These are phyloP conservation scores for Drosophila paucipuncta DNA, from an alignment of 2,888 invertebrate species.

Conservation along the genomic window DNA sequence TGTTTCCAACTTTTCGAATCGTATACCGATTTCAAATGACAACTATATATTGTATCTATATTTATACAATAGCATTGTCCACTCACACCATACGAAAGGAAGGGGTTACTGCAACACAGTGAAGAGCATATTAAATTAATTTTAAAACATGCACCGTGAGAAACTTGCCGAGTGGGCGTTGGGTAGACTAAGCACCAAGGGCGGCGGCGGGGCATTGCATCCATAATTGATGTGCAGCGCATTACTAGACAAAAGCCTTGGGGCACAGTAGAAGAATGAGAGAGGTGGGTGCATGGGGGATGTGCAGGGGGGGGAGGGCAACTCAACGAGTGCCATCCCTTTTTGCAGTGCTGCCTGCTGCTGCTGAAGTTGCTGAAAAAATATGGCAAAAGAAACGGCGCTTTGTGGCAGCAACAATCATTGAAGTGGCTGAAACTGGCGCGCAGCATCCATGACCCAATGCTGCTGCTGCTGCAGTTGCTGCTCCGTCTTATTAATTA, in stretches of 20 bases:
- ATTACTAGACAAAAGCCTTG: slow-evolving; percentile 67
- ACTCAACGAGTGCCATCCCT: slow-evolving; percentile 39
- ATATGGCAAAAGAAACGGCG: slow-evolving; percentile 47
- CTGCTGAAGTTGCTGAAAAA: slow-evolving; percentile 34
- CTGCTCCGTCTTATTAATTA: slow-evolving; percentile 84
- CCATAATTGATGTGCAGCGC: slow-evolving; percentile 71
- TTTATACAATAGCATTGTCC: slow-evolving; percentile 13
- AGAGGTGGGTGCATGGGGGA: background rate
- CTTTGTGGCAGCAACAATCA: slow-evolving; percentile 36
- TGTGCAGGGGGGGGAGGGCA: background rate
- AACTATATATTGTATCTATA: background rate
- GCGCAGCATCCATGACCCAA: slow-evolving; percentile 31
- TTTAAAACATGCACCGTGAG: slow-evolving; percentile 71
- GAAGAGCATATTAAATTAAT: slow-evolving; percentile 72
- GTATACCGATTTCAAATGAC: background rate
- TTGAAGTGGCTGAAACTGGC: slow-evolving; percentile 21
- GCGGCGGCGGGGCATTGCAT: slow-evolving; percentile 25
- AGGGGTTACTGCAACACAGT: slow-evolving; percentile 26
- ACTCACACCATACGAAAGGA: slow-evolving; percentile 1
- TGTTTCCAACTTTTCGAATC: background rate
- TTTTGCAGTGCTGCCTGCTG: background rate
- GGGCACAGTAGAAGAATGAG: background rate
- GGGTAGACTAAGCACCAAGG: slow-evolving; percentile 2
- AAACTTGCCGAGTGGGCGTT: slow-evolving; percentile 65
- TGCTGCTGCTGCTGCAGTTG: slow-evolving; percentile 22